phyloP scores from a whole-genome alignment of 2,797 vertebrate genomes.

The Sebastes flavidus region DNA sequence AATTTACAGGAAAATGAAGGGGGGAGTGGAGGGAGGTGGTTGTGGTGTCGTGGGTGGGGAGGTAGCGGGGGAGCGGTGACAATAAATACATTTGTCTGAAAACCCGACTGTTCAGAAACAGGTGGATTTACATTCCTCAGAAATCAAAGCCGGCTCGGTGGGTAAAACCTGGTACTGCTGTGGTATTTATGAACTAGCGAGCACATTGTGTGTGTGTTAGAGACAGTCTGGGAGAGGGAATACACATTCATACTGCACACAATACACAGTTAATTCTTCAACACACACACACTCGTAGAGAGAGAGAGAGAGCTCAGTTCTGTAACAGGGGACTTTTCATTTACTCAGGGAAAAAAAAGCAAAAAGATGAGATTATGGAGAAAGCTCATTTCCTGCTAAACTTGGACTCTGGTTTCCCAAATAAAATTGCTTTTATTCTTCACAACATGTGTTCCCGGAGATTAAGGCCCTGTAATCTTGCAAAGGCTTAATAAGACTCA shows the following conservation, averaged over 20 bases:
- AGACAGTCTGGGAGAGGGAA: slow-evolving; percentile 22
- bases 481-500: slow-evolving; percentile 81
- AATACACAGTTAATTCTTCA: slow-evolving; percentile 71
- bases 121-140: slow-evolving; percentile 80
- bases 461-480: slow-evolving; percentile 89
- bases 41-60: slow-evolving; percentile 6
- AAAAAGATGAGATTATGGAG: slow-evolving; percentile 82
- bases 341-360: slow-evolving; percentile 64
- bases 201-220: slow-evolving; percentile 11
- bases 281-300: slow-evolving; percentile 40
- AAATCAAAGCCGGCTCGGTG: slow-evolving; percentile 72
- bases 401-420: slow-evolving; percentile 87
- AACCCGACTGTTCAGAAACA: slow-evolving; percentile 72
- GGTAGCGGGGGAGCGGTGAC: slow-evolving; percentile 20
- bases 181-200: slow-evolving; percentile 63
- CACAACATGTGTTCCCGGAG: slow-evolving; percentile 90
- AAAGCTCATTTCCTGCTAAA: slow-evolving; percentile 88
- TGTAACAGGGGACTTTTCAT: slow-evolving; percentile 78
- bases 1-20: slow-evolving; percentile 68
- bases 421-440: slow-evolving; percentile 94
- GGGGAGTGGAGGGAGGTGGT: slow-evolving; percentile 17
- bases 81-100: slow-evolving; percentile 72
- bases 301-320: slow-evolving; percentile 51
- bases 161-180: slow-evolving; percentile 66
- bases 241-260: slow-evolving; percentile 57